Conservation (phyloP, 1,140 invertebrate species). For the Trialeurodes vaporariorum region DNA sequence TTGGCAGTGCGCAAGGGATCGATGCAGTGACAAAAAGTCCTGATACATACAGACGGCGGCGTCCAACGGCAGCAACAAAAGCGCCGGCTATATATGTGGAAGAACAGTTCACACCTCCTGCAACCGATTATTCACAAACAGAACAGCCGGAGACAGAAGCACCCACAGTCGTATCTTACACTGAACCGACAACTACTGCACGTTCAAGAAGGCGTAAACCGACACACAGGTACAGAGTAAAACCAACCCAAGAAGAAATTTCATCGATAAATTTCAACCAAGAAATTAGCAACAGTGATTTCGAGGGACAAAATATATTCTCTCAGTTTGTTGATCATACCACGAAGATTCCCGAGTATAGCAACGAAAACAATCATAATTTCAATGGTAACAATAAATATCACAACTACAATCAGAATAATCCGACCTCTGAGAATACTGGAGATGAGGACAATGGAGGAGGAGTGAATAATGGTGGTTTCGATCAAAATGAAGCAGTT, state of each 20-base stretch:
- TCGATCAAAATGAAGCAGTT: background rate
- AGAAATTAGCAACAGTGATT: background rate
- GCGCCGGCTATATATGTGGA: background rate
- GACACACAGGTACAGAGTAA: background rate
- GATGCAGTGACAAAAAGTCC: background rate
- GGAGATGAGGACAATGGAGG: background rate
- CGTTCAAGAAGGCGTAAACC: background rate
- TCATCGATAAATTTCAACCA: background rate
- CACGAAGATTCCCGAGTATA: background rate
- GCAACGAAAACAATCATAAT: too few species aligned
- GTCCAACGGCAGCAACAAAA: background rate
- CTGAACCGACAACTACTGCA: background rate
- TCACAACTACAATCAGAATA: background rate
- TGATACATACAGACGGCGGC: background rate
- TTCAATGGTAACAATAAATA: background rate
- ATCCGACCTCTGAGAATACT: background rate
- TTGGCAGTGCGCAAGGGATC: background rate
- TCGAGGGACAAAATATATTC: background rate
- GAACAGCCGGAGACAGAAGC: background rate
- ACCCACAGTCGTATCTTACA: background rate
- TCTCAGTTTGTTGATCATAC: background rate
- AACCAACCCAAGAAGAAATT: background rate
- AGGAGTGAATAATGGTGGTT: slow-evolving; percentile 4
- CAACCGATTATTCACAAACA: background rate
- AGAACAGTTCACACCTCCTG: background rate